Evolutionary conservation across 2,888 invertebrate genomes (phyloP).

Genomic region (Plebejus melissa): DNA sequence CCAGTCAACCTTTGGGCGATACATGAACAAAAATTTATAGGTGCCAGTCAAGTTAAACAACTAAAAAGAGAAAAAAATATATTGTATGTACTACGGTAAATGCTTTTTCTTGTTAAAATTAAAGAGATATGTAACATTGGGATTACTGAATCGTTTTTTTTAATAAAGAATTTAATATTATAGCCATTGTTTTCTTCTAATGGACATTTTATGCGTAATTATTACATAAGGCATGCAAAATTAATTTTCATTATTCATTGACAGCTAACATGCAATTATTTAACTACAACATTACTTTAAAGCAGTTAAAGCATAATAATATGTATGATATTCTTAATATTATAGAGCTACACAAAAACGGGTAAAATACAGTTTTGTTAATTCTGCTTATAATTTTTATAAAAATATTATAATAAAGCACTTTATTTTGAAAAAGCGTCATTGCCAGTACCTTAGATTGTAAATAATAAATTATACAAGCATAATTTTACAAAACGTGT

Average conservation of each 20-base stretch:
- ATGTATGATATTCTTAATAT: not conserved
- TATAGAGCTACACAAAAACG: not conserved
- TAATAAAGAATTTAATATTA: no score
- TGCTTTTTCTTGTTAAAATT: no score
- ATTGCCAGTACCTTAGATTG: not conserved
- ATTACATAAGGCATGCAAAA: not conserved
- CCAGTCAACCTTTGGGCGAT: no score
- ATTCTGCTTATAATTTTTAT: not conserved
- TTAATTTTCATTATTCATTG: conserved; percentile 3
- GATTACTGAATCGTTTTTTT: no score
- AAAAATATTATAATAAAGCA: not conserved
- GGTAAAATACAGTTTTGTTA: not conserved
- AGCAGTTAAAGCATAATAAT: not conserved
- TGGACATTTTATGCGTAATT: not conserved
- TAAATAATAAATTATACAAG: not conserved
- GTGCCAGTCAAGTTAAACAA: no score
- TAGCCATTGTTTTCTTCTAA: no score
- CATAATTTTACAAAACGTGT: not conserved
- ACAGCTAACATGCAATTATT: conserved; percentile 10
- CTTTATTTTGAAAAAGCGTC: no score
- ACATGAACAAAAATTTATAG: no score
- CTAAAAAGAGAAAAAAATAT: no score
- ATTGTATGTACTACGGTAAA: no score
- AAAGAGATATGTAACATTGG: no score
- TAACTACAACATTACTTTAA: not conserved